phyloP scores from a whole-genome alignment of 2,113 vertebrate genomes.

The Poeciliopsis turrubarensis region DNA sequence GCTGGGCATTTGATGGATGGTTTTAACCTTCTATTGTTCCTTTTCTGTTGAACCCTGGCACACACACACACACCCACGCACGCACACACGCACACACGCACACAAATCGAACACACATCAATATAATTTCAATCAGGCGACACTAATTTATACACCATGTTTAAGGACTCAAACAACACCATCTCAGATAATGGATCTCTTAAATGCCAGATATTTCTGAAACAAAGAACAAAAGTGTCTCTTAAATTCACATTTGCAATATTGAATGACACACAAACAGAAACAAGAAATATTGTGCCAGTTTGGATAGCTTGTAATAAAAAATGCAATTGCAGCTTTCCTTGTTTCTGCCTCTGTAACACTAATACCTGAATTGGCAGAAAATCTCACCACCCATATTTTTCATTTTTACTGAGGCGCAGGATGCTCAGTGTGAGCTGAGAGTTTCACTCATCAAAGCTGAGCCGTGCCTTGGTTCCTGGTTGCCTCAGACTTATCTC shows the following conservation, averaged over 20 bases:
- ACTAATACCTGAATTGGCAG: slow-evolving; percentile 12
- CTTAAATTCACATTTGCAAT: slow-evolving; percentile 9
- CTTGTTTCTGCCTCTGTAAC: background rate
- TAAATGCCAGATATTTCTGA: slow-evolving; percentile 20
- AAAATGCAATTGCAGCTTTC: slow-evolving; percentile 2
- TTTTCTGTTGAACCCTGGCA: slow-evolving; percentile 14
- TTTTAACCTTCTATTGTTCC: slow-evolving; percentile 8
- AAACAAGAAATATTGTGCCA: background rate
- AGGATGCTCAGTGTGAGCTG: background rate
- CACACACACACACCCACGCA: background rate
- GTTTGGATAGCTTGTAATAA: background rate
- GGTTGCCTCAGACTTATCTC: slow-evolving; percentile 4
- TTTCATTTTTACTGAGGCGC: slow-evolving; percentile 3
- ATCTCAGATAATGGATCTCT: background rate
- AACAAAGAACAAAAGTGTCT: slow-evolving; percentile 18
- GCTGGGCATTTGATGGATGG: slow-evolving; percentile 43
- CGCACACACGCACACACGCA: background rate
- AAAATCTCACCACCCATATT: slow-evolving; percentile 9
- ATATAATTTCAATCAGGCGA: background rate
- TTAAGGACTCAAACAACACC: background rate
- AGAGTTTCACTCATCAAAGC: slow-evolving; percentile 20
- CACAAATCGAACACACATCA: background rate
- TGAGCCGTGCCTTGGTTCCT: slow-evolving; percentile 1
- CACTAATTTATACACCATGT: background rate
- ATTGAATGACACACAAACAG: background rate